Percentiles rank a stretch among this genome's conserved stretches.
Evolutionary conservation across 2,113 vertebrate genomes (phyloP).

Genomic region (Gopherus flavomarginatus): DNA sequence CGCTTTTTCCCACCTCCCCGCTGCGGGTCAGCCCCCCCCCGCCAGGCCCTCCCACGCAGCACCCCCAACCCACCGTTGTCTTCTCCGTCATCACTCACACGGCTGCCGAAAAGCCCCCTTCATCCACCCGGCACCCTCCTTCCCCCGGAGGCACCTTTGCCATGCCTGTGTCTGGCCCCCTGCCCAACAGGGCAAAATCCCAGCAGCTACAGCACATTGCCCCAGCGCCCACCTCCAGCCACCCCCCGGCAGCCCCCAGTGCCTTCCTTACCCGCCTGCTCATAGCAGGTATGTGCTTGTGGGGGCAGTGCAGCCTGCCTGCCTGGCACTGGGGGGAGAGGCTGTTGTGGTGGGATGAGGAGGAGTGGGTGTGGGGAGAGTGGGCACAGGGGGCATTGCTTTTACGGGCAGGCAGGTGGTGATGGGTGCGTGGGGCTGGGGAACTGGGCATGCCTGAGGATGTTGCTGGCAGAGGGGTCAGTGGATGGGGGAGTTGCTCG

Average conservation of each 20-base stretch:
- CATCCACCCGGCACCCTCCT: not conserved
- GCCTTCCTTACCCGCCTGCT: not conserved
- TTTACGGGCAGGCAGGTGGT: not conserved
- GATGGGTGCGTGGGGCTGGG: not conserved
- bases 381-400: not conserved
- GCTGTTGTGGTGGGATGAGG: not conserved
- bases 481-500: not conserved
- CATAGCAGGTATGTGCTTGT: not conserved
- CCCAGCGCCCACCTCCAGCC: not conserved
- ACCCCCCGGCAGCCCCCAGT: not conserved
- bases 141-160: not conserved
- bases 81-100: not conserved
- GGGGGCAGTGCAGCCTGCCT: not conserved
- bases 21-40: not conserved
- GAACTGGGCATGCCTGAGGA: not conserved
- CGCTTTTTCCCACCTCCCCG: slow-evolving; percentile 13
- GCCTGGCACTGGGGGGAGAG: no score
- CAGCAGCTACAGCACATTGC: not conserved
- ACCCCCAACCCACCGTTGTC: not conserved
- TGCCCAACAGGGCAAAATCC: not conserved
- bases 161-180: not conserved
- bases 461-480: no score
- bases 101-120: not conserved
- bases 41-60: not conserved
- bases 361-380: not conserved